Conservation (phyloP, 1,140 invertebrate genomes). For the Apis mellifera region DNA sequence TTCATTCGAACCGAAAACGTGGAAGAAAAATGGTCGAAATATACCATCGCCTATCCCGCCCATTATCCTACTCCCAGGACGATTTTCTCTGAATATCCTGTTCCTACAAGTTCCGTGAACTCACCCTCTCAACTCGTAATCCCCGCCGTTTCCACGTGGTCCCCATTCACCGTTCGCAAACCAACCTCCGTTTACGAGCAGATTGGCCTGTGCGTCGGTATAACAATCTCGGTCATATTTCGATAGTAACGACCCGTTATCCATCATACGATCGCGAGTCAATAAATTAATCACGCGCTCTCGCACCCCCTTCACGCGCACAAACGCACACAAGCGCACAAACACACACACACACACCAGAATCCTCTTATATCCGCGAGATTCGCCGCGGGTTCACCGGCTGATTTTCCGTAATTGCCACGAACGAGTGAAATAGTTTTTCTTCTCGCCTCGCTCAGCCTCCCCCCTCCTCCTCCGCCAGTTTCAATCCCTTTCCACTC, state of each 20-base stretch:
- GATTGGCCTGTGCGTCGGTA: not conserved
- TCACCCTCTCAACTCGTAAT: constrained; percentile 12
- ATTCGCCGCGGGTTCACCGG: constrained; percentile 1
- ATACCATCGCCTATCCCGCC: not conserved
- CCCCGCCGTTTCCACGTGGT: constrained; percentile 21
- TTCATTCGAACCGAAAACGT: no score
- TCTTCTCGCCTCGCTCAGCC: not conserved
- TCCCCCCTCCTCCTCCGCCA: not conserved
- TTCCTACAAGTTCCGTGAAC: not conserved
- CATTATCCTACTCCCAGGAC: not conserved
- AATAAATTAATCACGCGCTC: constrained; percentile 14
- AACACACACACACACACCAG: no score
- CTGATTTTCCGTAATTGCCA: constrained; percentile 38
- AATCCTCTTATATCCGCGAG: not conserved
- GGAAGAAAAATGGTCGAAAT: not conserved
- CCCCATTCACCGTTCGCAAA: constrained; percentile 7
- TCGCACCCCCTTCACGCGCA: not conserved
- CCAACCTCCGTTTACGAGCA: constrained; percentile 9
- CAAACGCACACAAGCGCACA: not conserved
- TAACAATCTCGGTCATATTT: constrained; percentile 28
- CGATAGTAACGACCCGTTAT: constrained; percentile 21
- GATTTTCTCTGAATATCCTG: not conserved
- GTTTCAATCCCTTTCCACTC: not conserved
- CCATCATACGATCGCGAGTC: constrained; percentile 30
- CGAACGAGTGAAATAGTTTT: constrained; percentile 24